Evolutionary conservation across 2,888 invertebrate genomes (phyloP).

Genomic region (Achlya flavicornis): DNA sequence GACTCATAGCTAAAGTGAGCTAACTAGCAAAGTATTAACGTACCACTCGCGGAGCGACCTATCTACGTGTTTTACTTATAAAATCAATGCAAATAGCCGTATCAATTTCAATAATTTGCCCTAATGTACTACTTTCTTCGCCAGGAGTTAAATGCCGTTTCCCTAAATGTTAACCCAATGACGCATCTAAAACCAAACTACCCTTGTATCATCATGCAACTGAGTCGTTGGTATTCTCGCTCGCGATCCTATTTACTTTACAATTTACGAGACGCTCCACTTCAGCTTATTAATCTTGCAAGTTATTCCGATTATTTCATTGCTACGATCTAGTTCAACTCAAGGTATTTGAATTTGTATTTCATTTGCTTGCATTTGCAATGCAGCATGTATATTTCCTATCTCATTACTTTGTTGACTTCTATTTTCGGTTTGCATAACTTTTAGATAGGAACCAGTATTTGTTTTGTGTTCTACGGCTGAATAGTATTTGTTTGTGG

Average conservation of each 20-base stretch:
- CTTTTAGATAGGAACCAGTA: not conserved
- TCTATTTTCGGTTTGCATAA: not conserved
- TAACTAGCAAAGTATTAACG: too few species aligned
- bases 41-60: too few species aligned
- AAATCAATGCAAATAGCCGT: too few species aligned
- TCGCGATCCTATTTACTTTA: not conserved
- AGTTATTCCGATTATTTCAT: not conserved
- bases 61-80: too few species aligned
- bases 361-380: slow-evolving; percentile 1
- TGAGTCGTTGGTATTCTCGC: not conserved
- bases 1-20: too few species aligned
- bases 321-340: not conserved
- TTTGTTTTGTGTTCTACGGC: not conserved
- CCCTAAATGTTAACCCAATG: not conserved
- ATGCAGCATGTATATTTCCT: not conserved
- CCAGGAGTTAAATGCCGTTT: too few species aligned
- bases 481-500: slow-evolving; percentile 5
- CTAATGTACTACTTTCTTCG: too few species aligned
- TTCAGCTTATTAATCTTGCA: slow-evolving; percentile 5
- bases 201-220: not conserved
- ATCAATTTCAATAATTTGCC: too few species aligned
- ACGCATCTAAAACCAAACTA: not conserved
- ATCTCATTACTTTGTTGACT: not conserved
- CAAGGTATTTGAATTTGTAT: not conserved
- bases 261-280: not conserved